These are phyloP conservation scores for Cremastobaeus sp. DNA, from an alignment of 2,888 invertebrate species.

Conservation along the genomic window DNA sequence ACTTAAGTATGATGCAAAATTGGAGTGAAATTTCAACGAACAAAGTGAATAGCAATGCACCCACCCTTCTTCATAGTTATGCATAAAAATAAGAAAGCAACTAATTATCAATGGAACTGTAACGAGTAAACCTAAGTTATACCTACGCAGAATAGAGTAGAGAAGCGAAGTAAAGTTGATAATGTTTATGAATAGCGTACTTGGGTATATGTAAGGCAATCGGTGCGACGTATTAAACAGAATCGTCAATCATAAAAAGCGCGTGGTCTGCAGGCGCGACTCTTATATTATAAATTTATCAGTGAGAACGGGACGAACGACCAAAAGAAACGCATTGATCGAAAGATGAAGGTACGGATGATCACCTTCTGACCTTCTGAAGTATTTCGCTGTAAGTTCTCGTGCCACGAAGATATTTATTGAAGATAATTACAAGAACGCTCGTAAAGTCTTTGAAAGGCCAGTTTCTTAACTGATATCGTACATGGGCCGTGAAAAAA, in stretches of 20 bases:
- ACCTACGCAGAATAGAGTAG: no score
- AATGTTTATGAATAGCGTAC: no score
- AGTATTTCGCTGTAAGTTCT: conserved; percentile 76
- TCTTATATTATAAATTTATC: conserved; percentile 75
- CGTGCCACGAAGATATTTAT: conserved; percentile 78
- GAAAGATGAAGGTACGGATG: conserved; percentile 74
- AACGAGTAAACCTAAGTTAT: no score
- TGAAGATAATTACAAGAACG: conserved; percentile 78
- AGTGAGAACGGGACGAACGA: conserved; percentile 69
- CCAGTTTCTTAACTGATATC: conserved; percentile 75
- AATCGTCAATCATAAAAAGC: conserved; percentile 67
- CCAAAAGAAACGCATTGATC: conserved; percentile 75
- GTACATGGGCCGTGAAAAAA: conserved; percentile 69
- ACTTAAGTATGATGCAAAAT: no score
- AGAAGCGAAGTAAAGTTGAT: no score
- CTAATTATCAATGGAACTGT: no score
- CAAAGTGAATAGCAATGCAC: no score
- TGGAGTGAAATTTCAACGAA: no score
- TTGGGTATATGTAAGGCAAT: no score
- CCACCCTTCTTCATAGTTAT: no score
- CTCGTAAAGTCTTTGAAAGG: conserved; percentile 76
- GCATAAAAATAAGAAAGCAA: no score
- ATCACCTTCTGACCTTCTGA: conserved; percentile 73
- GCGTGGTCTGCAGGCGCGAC: conserved; percentile 53
- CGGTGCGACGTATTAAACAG: conserved; percentile 70